Conservation (phyloP, 2,888 invertebrate species). For the Eupithecia vulgata region DNA sequence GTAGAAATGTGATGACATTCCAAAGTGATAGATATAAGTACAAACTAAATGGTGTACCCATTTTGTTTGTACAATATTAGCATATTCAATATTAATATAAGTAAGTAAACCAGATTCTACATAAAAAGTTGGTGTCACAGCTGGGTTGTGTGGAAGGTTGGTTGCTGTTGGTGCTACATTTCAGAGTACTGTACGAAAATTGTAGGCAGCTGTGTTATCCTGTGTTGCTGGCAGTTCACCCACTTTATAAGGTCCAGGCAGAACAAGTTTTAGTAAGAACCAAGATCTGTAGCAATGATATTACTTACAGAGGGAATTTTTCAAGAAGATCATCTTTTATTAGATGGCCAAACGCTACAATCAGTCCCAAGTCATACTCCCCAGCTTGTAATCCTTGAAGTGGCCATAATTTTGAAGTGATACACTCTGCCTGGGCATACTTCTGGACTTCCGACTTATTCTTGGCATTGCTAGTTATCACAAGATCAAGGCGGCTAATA, state of each 20-base stretch:
- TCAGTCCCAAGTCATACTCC: conserved; percentile 92
- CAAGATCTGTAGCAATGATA: not conserved
- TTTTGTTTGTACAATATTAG: no score
- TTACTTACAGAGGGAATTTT: conserved; percentile 91
- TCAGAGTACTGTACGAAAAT: not conserved
- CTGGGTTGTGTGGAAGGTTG: not conserved
- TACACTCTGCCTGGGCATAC: conserved; percentile 86
- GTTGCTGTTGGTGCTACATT: not conserved
- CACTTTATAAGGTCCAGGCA: not conserved
- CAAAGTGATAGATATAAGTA: not conserved
- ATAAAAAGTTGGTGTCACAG: not conserved
- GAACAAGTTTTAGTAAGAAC: not conserved
- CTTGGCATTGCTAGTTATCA: conserved; percentile 86
- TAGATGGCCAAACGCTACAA: conserved; percentile 97
- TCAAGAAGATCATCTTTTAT: conserved; percentile 90
- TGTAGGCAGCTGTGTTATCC: not conserved
- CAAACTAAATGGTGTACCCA: not conserved
- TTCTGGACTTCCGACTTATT: conserved; percentile 86
- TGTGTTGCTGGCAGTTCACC: not conserved
- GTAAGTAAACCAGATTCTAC: not conserved
- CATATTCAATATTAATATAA: not conserved
- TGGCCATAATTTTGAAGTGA: conserved; percentile 88
- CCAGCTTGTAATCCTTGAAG: conserved; percentile 64
- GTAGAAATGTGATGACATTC: not conserved
- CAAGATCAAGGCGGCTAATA: conserved; percentile 86